These are phyloP conservation scores for Automeris io DNA, from an alignment of 2,888 invertebrate genomes.

Conservation along the genomic window DNA sequence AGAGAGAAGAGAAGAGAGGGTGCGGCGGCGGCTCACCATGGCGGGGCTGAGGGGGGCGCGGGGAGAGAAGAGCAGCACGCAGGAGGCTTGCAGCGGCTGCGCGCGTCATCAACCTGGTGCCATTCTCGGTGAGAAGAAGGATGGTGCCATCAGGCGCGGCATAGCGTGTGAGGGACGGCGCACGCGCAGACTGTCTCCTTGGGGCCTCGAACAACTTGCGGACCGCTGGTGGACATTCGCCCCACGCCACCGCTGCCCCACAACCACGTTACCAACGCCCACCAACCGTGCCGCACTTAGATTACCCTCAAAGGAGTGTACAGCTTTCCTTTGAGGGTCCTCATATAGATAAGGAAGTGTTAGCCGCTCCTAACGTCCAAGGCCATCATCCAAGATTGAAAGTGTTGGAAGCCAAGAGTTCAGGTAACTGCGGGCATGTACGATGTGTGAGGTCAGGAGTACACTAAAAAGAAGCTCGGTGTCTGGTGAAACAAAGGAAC, in stretches of 20 bases:
- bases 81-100: constrained; percentile 73
- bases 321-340: constrained; percentile 56
- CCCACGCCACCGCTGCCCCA: constrained; percentile 73
- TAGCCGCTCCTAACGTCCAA: constrained; percentile 56
- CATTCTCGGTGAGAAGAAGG: constrained; percentile 80
- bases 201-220: constrained; percentile 74
- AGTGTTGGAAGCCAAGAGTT: constrained; percentile 75
- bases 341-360: constrained; percentile 53
- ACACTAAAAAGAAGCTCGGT: constrained; percentile 75
- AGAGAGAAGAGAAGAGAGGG: constrained; percentile 61
- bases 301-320: constrained; percentile 56
- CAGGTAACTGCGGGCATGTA: constrained; percentile 77
- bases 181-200: constrained; percentile 56
- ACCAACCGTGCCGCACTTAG: constrained; percentile 55
- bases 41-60: constrained; percentile 71
- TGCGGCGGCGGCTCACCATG: constrained; percentile 73
- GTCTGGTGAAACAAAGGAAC: constrained; percentile 71
- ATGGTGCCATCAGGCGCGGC: constrained; percentile 79
- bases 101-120: constrained; percentile 77
- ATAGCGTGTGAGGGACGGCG: constrained; percentile 77
- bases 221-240: constrained; percentile 70
- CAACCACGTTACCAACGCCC: constrained; percentile 68
- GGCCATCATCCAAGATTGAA: constrained; percentile 66
- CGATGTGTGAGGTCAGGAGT: constrained; percentile 75
- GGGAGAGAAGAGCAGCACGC: constrained; percentile 74